phyloP scores from a whole-genome alignment of 2,113 vertebrate genomes.

The Trematocara nigrifrons region DNA sequence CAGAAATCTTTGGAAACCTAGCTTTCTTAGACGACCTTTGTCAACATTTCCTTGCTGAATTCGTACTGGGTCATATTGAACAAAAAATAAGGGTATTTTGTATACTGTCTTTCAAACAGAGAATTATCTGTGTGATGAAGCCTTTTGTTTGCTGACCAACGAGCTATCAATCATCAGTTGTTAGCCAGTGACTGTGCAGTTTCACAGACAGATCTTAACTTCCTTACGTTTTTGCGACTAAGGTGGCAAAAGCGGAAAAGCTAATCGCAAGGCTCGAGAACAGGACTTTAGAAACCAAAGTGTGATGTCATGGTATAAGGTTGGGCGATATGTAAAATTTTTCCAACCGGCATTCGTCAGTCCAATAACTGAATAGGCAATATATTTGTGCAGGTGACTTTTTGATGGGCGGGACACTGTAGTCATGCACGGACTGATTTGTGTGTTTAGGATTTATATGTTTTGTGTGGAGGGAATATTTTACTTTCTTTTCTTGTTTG shows the following conservation, averaged over 20 bases:
- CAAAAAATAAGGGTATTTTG: background rate
- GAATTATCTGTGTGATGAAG: background rate
- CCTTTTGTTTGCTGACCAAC: background rate
- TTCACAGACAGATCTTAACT: background rate
- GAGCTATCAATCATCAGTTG: background rate
- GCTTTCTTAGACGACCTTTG: background rate
- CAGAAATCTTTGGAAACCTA: background rate
- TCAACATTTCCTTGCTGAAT: background rate
- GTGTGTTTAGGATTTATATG: accelerated
- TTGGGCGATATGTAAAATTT: background rate
- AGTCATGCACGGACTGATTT: background rate
- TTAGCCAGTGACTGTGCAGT: background rate
- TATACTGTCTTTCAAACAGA: accelerated
- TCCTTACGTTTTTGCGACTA: accelerated
- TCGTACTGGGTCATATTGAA: background rate
- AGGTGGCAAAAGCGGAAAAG: background rate
- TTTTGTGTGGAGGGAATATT: background rate
- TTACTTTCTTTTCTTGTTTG: background rate
- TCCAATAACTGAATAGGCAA: background rate
- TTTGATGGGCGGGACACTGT: background rate
- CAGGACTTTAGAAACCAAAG: background rate
- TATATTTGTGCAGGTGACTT: background rate
- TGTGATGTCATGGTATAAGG: background rate
- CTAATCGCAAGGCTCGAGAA: background rate
- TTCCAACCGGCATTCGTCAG: background rate